Percentiles rank a stretch among this genome's conserved stretches.
Conservation (phyloP, 2,888 invertebrate species). For the Papilio demoleus region DNA sequence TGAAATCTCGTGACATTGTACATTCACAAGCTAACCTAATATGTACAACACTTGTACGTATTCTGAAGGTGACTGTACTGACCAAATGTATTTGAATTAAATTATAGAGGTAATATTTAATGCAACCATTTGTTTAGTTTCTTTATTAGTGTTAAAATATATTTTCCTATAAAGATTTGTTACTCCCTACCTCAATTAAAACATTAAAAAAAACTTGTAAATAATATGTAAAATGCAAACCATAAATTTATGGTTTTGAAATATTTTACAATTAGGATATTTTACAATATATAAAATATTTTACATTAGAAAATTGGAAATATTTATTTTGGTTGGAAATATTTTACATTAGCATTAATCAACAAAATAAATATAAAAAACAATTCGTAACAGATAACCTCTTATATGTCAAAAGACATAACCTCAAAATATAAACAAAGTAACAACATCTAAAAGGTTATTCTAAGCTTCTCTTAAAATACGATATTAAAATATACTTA, state of each 20-base stretch:
- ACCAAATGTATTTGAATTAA: background rate
- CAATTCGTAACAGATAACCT: background rate
- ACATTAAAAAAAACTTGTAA: no score
- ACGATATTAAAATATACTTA: slow-evolving; percentile 55
- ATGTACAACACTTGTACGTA: slow-evolving; percentile 11
- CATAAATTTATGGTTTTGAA: no score
- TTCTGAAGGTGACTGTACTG: slow-evolving; percentile 18
- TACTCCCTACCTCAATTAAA: no score
- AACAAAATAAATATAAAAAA: no score
- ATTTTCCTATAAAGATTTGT: no score
- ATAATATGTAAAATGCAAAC: no score
- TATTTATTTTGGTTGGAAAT: no score
- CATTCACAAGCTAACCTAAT: slow-evolving; percentile 5
- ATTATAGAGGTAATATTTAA: background rate
- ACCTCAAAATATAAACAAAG: background rate
- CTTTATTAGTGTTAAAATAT: no score
- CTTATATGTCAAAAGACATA: background rate
- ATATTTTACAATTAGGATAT: no score
- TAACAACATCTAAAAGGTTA: background rate
- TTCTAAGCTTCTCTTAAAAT: slow-evolving; percentile 31
- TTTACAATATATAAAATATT: no score
- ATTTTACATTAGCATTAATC: no score
- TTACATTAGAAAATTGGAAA: no score
- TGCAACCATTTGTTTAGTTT: background rate
- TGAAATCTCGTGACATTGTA: background rate